Percentiles rank a stretch among this genome's conserved stretches.
Conservation (phyloP, 2,888 invertebrate species). For the Rhyacophila evoluta region DNA sequence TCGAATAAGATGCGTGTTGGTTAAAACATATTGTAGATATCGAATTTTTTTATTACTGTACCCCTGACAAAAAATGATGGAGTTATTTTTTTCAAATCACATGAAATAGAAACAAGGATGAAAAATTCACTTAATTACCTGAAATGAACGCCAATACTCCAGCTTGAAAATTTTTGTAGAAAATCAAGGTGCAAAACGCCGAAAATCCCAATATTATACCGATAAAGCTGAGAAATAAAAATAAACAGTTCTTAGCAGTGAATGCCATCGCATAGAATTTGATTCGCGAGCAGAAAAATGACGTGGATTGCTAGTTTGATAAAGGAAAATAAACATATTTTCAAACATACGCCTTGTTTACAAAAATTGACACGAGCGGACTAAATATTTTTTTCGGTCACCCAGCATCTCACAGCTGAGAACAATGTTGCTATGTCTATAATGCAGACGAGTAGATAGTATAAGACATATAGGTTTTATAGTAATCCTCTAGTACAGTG, state of each 20-base stretch:
- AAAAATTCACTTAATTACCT: constrained; percentile 60
- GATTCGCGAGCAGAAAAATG: background rate
- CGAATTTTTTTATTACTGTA: too few species aligned
- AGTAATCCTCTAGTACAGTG: too few species aligned
- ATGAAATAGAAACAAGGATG: too few species aligned
- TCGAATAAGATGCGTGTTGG: too few species aligned
- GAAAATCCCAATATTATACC: constrained; percentile 59
- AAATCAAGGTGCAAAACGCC: constrained; percentile 67
- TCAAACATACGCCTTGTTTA: constrained; percentile 19
- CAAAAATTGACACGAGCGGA: background rate
- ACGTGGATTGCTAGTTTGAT: background rate
- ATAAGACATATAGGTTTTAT: too few species aligned
- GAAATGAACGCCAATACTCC: constrained; percentile 68
- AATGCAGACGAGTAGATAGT: too few species aligned
- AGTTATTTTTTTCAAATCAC: too few species aligned
- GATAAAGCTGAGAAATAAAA: constrained; percentile 46
- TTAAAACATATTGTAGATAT: too few species aligned
- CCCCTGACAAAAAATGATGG: too few species aligned
- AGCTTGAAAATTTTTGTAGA: constrained; percentile 67
- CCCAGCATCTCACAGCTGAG: background rate
- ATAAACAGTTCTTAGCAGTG: constrained; percentile 37
- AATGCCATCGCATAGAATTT: constrained; percentile 36
- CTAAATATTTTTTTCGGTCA: background rate
- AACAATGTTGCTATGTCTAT: background rate
- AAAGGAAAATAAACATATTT: background rate